phyloP scores from a whole-genome alignment of 2,888 invertebrate species.

The Harpalus rufipes region DNA sequence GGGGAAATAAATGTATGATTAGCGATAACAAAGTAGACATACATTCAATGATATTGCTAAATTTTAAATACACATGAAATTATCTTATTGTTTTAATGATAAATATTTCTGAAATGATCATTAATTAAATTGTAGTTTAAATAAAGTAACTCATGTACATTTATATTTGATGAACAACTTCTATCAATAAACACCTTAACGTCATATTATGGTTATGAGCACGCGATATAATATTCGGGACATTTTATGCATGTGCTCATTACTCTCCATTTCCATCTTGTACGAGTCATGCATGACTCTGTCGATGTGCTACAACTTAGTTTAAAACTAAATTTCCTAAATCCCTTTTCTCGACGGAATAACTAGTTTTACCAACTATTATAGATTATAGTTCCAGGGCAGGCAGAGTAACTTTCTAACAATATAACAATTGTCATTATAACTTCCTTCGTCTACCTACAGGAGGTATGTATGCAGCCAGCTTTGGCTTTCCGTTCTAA shows the following conservation, averaged over 20 bases:
- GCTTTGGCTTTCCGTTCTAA: conserved; percentile 7
- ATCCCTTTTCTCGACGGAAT: conserved; percentile 26
- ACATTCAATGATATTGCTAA: no score
- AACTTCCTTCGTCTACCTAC: conserved; percentile 34
- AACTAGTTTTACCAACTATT: conserved; percentile 56
- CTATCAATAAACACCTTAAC: no score
- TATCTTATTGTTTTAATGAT: no score
- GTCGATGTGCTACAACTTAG: conserved; percentile 14
- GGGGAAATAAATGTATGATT: no score
- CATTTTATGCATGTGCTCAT: neutral
- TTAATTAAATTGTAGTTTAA: no score
- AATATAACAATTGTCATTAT: conserved; percentile 51
- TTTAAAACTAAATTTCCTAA: conserved; percentile 49
- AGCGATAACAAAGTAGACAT: no score
- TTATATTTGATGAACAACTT: no score
- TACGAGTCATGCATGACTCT: conserved; percentile 7
- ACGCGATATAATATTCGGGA: neutral
- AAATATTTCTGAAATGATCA: no score
- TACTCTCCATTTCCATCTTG: neutral
- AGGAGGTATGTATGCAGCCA: neutral
- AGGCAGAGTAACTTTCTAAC: conserved; percentile 23
- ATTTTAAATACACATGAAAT: no score
- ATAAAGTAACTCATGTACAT: no score
- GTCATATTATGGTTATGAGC: no score
- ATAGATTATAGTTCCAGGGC: conserved; percentile 50